A percentile compares a stretch with the other conserved stretches of the same genome.
Evolutionary conservation across 2,888 invertebrate genomes (phyloP).

Genomic region (Halictus ligatus): DNA sequence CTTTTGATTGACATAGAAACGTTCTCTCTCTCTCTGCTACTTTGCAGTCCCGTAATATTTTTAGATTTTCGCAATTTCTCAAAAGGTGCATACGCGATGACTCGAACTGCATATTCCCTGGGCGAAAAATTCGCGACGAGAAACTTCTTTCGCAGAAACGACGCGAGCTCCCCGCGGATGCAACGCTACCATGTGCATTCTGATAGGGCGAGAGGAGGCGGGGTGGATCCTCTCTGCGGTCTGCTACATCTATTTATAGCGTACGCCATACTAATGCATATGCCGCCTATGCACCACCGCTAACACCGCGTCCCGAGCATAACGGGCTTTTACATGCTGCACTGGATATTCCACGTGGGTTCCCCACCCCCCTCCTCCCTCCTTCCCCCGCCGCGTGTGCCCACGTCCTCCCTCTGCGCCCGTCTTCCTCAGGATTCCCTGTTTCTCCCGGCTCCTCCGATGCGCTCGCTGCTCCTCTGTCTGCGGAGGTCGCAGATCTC

Average conservation of each 20-base stretch:
- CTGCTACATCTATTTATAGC: slow-evolving; percentile 76
- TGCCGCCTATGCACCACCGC: slow-evolving; percentile 56
- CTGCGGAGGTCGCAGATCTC: slow-evolving; percentile 40
- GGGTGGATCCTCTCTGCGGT: slow-evolving; percentile 71
- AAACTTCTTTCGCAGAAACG: slow-evolving; percentile 13
- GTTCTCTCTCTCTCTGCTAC: too few species aligned
- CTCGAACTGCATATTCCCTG: background rate
- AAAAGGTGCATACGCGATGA: background rate
- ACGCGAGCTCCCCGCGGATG: slow-evolving; percentile 20
- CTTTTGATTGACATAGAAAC: too few species aligned
- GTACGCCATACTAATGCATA: slow-evolving; percentile 67
- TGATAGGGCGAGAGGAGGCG: slow-evolving; percentile 38
- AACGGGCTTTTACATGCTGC: slow-evolving; percentile 74
- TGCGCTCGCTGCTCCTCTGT: slow-evolving; percentile 17
- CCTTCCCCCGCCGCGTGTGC: background rate
- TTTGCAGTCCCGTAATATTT: too few species aligned
- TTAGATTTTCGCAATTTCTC: too few species aligned
- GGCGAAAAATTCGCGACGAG: background rate
- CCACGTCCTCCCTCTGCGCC: background rate
- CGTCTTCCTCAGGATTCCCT: slow-evolving; percentile 28
- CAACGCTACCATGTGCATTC: slow-evolving; percentile 47
- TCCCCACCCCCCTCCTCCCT: too few species aligned
- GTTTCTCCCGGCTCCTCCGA: slow-evolving; percentile 23
- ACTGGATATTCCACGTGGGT: slow-evolving; percentile 67
- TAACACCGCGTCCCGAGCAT: slow-evolving; percentile 63